These are phyloP conservation scores for Squalus acanthias DNA, from an alignment of 2,797 vertebrate species.

Conservation along the genomic window DNA sequence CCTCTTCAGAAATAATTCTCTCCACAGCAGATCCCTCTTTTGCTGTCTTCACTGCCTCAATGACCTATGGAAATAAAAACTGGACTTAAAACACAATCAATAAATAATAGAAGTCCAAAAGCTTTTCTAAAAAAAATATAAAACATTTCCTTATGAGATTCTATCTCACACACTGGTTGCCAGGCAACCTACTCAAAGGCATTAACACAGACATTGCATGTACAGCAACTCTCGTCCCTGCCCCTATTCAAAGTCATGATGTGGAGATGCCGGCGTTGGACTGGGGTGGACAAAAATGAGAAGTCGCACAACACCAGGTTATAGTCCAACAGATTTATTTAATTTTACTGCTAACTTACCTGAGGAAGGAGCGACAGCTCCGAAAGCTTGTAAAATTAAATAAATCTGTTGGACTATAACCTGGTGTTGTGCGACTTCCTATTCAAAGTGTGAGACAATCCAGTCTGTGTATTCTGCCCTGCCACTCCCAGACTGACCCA, in stretches of 20 bases:
- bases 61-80: constrained; percentile 39
- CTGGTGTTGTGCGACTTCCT: no score
- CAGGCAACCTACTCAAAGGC: background rate
- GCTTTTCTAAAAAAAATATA: background rate
- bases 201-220: background rate
- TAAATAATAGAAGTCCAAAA: background rate
- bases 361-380: no score
- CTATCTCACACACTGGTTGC: background rate
- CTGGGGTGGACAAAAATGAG: no score
- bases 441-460: background rate
- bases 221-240: background rate
- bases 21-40: constrained; percentile 34
- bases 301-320: no score
- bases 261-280: no score
- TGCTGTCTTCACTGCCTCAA: constrained; percentile 40
- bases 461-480: background rate
- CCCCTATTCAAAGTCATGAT: background rate
- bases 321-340: no score
- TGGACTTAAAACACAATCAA: background rate
- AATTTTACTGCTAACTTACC: no score
- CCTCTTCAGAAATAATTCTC: constrained; percentile 15
- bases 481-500: background rate
- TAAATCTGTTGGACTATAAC: no score
- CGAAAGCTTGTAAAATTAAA: no score
- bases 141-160: background rate